Conservation (phyloP, 2,113 vertebrate genomes). For the Thryonomys swinderianus region DNA sequence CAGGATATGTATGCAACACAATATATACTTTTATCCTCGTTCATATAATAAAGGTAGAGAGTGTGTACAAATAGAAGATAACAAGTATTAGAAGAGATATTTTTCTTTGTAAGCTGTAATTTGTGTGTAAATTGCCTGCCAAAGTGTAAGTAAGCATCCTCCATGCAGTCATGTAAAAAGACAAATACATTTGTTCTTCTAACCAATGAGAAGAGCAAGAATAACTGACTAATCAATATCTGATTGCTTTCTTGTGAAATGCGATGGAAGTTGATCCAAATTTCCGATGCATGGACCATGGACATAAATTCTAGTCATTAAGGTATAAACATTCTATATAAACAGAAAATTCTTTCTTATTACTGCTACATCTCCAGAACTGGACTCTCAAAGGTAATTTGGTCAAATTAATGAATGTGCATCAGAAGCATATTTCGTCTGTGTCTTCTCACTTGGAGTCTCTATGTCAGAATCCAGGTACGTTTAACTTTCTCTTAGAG, state of each 20-base stretch:
- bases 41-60: background rate
- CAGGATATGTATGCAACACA: background rate
- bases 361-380: background rate
- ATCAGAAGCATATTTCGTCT: background rate
- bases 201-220: background rate
- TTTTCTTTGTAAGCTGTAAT: background rate
- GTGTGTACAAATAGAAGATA: background rate
- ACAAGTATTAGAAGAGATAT: background rate
- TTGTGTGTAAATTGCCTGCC: background rate
- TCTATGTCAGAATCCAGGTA: background rate
- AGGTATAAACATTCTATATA: background rate
- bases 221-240: background rate
- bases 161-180: background rate
- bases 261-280: background rate
- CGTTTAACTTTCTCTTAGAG: background rate
- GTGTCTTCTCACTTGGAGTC: background rate
- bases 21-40: background rate
- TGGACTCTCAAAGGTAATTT: background rate
- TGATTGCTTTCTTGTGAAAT: background rate
- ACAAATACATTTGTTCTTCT: background rate
- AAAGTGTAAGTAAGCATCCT: background rate
- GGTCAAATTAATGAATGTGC: background rate
- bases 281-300: background rate
- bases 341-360: background rate
- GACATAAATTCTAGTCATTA: background rate